Percentiles rank a stretch among this genome's conserved stretches.
Evolutionary conservation across 2,888 invertebrate genomes (phyloP).

Genomic region (Monoplex corrugatus): DNA sequence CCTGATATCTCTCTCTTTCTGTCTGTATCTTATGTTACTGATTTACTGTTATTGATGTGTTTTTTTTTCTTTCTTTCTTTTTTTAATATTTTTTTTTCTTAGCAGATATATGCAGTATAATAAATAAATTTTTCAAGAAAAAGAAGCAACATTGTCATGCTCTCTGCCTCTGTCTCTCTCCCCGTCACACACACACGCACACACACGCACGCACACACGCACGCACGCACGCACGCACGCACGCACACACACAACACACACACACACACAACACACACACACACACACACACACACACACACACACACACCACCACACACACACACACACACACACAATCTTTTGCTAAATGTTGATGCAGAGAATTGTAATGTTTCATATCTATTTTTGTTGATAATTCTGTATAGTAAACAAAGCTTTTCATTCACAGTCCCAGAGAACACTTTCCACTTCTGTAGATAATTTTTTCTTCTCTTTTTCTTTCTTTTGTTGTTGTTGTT

Average conservation of each 20-base stretch:
- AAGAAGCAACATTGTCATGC: neutral
- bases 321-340: too few species aligned
- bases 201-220: slow-evolving; percentile 12
- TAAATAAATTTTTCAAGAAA: neutral
- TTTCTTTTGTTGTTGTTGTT: too few species aligned
- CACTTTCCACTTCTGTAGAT: slow-evolving; percentile 51
- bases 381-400: too few species aligned
- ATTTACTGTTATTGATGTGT: too few species aligned
- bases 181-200: neutral
- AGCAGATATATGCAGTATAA: neutral
- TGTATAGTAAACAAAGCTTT: too few species aligned
- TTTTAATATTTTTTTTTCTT: neutral
- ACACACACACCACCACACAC: too few species aligned
- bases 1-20: too few species aligned
- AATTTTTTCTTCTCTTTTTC: neutral
- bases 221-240: slow-evolving; percentile 27
- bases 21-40: too few species aligned
- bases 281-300: slow-evolving; percentile 19
- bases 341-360: slow-evolving; percentile 72
- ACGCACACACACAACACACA: slow-evolving; percentile 19
- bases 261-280: slow-evolving; percentile 11
- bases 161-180: neutral
- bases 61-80: neutral
- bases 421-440: too few species aligned
- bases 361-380: too few species aligned